phyloP scores from a whole-genome alignment of 2,888 invertebrate species.

The Ypsolopha sequella region DNA sequence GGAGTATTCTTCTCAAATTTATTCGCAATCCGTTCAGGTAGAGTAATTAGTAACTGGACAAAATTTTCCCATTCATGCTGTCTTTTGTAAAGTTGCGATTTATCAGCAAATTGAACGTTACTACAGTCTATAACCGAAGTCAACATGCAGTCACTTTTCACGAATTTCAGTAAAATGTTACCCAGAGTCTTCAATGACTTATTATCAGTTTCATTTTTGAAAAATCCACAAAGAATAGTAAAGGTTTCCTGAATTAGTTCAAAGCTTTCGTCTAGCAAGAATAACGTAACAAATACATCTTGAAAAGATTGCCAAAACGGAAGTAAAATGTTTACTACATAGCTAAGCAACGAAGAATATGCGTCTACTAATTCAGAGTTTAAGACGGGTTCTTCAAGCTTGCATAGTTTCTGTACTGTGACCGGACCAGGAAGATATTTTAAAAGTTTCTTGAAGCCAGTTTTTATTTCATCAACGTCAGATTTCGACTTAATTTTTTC shows the following conservation, averaged over 20 bases:
- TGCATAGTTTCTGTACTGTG: conserved; percentile 75
- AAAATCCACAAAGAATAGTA: conserved; percentile 44
- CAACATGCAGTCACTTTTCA: conserved; percentile 71
- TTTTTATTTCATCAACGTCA: conserved; percentile 27
- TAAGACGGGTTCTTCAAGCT: conserved; percentile 48
- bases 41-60: conserved; percentile 73
- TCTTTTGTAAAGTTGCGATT: conserved; percentile 16
- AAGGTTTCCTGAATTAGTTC: conserved; percentile 58
- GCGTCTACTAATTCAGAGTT: conserved; percentile 39
- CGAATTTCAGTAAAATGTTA: conserved; percentile 50
- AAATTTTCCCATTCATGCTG: conserved; percentile 59
- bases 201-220: conserved; percentile 48
- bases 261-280: conserved; percentile 67
- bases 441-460: conserved; percentile 16
- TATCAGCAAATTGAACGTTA: conserved; percentile 18
- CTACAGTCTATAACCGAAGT: conserved; percentile 53
- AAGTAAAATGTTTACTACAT: conserved; percentile 58
- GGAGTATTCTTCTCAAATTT: conserved; percentile 67
- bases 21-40: conserved; percentile 81
- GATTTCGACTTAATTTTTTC: conserved; percentile 34
- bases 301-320: conserved; percentile 71
- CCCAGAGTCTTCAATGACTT: conserved; percentile 38
- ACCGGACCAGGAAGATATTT: conserved; percentile 66
- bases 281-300: conserved; percentile 46
- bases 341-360: conserved; percentile 64